These are phyloP conservation scores for Propsilocerus akamusi DNA, from an alignment of 1,140 invertebrate species.

Conservation along the genomic window DNA sequence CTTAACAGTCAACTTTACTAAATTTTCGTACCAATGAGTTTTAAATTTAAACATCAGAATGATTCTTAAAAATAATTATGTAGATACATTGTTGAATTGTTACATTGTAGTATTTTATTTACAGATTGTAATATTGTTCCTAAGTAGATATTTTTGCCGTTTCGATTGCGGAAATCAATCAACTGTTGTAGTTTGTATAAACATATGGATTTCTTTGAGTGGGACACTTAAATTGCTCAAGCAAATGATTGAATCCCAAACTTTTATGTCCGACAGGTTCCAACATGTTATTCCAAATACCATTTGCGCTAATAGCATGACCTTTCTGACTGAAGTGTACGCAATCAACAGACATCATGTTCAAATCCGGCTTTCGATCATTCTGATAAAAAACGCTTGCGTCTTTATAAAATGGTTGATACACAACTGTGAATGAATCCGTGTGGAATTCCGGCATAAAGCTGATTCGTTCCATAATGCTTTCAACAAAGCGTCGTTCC, in stretches of 20 bases:
- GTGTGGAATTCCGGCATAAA: constrained; percentile 5
- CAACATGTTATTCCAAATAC: constrained; percentile 34
- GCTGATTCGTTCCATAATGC: constrained; percentile 8
- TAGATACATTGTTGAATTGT: too few relatives aligned
- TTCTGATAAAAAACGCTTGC: constrained; percentile 17
- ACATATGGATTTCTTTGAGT: constrained; percentile 10
- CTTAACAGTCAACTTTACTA: too few relatives aligned
- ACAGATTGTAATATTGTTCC: too few relatives aligned
- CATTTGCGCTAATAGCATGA: constrained; percentile 29
- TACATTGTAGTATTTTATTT: too few relatives aligned
- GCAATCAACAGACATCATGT: constrained; percentile 40
- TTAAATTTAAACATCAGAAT: too few relatives aligned
- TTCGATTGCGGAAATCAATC: too few relatives aligned
- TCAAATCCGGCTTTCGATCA: constrained; percentile 26
- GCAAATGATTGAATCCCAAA: constrained; percentile 7
- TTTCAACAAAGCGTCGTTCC: constrained; percentile 6
- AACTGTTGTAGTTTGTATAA: constrained; percentile 11
- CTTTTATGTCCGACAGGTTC: constrained; percentile 19
- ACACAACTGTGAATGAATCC: constrained; percentile 37
- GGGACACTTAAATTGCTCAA: constrained; percentile 10
- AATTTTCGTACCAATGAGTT: too few relatives aligned
- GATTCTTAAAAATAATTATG: too few relatives aligned
- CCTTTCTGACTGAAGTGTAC: constrained; percentile 43
- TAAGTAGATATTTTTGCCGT: too few relatives aligned
- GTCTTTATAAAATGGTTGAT: constrained; percentile 27